These are phyloP conservation scores for Nowickia ferox DNA, from an alignment of 2,888 invertebrate genomes.

Conservation along the genomic window DNA sequence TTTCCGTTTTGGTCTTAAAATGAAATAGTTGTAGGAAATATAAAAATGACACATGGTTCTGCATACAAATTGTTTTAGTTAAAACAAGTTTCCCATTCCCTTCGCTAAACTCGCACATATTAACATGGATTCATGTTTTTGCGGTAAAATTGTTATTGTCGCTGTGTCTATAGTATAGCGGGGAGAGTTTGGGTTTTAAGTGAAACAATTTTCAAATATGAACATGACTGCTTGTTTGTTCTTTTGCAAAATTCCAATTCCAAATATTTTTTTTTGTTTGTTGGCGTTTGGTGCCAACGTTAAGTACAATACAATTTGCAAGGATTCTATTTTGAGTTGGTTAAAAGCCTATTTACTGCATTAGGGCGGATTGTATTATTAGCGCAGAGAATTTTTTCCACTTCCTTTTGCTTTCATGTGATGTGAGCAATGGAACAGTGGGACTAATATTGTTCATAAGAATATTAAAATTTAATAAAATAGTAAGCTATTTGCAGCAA, in stretches of 20 bases:
- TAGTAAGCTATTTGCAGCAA: not conserved
- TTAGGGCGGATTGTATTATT: conserved; percentile 68
- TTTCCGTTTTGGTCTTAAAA: conserved; percentile 56
- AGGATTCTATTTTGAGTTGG: conserved; percentile 57
- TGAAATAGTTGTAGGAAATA: conserved; percentile 72
- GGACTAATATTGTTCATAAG: not conserved
- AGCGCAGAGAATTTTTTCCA: conserved; percentile 46
- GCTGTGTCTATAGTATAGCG: not conserved
- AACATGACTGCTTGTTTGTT: conserved; percentile 59
- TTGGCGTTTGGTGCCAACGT: conserved; percentile 58
- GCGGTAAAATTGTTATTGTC: conserved; percentile 59
- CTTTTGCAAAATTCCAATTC: conserved; percentile 25
- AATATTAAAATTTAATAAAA: not conserved
- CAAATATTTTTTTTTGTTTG: conserved; percentile 5
- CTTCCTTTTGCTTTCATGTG: not conserved
- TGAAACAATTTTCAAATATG: conserved; percentile 69
- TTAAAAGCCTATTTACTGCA: conserved; percentile 71
- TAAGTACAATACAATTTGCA: conserved; percentile 63
- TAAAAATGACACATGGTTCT: conserved; percentile 74
- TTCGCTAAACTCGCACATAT: not conserved
- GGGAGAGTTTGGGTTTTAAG: conserved; percentile 56
- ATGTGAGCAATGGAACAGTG: conserved; percentile 34
- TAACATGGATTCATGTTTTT: conserved; percentile 31
- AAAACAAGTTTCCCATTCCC: not conserved
- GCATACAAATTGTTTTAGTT: conserved; percentile 72